These are phyloP conservation scores for Nemapogon koenigi DNA, from an alignment of 2,888 invertebrate genomes.

Conservation along the genomic window DNA sequence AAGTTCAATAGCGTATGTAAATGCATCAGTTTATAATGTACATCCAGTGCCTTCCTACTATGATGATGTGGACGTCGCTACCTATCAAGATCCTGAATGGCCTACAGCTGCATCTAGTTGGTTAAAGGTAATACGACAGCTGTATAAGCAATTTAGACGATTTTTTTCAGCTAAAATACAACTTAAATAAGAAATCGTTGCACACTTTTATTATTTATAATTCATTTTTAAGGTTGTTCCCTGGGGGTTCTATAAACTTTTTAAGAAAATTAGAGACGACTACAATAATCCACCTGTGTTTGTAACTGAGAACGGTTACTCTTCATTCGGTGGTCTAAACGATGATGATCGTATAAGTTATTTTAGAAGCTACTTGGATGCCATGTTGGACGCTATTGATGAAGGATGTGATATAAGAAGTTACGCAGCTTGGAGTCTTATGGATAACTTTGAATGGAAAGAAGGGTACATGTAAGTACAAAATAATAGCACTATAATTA, in stretches of 20 bases:
- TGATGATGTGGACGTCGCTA: conserved; percentile 18
- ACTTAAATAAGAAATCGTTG: no score
- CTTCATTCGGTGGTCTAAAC: conserved; percentile 31
- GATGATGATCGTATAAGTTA: conserved; percentile 36
- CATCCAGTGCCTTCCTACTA: conserved; percentile 17
- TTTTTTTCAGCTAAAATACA: no score
- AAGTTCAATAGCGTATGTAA: conserved; percentile 22
- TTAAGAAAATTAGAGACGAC: conserved; percentile 18
- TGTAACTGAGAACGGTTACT: conserved; percentile 59
- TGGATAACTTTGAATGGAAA: conserved; percentile 27
- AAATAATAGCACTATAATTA: no score
- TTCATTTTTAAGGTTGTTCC: conserved; percentile 19
- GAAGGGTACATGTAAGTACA: conserved; percentile 23
- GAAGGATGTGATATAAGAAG: conserved; percentile 22
- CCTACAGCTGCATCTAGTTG: conserved; percentile 14
- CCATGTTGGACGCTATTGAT: conserved; percentile 26
- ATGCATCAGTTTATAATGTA: conserved; percentile 17
- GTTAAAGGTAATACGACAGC: conserved; percentile 18
- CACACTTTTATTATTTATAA: no score
- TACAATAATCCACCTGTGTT: conserved; percentile 20
- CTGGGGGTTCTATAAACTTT: conserved; percentile 18
- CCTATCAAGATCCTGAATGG: conserved; percentile 22
- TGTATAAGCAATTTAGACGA: no score
- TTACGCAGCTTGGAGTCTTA: conserved; percentile 25
- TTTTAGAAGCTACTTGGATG: conserved; percentile 30